Evolutionary conservation across 2,797 vertebrate species (phyloP).

Genomic region (Brachyrhaphis roseni): DNA sequence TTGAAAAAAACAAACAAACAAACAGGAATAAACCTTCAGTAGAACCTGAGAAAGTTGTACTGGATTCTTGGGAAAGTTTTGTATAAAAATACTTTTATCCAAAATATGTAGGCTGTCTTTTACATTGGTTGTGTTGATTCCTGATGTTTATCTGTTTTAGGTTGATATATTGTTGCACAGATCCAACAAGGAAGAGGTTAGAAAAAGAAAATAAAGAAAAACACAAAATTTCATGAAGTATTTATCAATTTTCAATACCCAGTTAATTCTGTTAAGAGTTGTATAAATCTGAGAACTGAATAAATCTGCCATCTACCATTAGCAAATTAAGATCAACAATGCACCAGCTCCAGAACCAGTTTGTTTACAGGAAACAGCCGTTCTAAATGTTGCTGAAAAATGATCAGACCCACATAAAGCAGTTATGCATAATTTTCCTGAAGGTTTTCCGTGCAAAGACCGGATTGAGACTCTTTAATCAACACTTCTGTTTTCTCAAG

Average conservation of each 20-base stretch:
- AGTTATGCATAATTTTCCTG: background rate
- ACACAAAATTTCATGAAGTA: background rate
- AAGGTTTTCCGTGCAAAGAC: background rate
- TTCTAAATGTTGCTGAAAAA: background rate
- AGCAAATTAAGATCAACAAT: background rate
- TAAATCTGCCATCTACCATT: background rate
- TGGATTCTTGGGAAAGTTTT: background rate
- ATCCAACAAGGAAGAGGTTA: background rate
- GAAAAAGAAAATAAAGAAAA: background rate
- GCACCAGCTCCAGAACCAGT: background rate
- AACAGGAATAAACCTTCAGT: background rate
- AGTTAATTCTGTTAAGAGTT: background rate
- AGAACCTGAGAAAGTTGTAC: background rate
- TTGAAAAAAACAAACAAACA: background rate
- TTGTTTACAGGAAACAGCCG: background rate
- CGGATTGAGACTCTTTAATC: background rate
- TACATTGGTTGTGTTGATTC: background rate
- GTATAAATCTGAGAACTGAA: background rate
- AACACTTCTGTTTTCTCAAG: background rate
- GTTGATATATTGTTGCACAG: background rate
- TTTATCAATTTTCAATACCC: background rate
- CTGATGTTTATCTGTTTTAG: background rate
- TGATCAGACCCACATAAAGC: background rate
- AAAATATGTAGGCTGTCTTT: background rate
- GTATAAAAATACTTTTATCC: background rate